Evolutionary conservation across 2,888 invertebrate species (phyloP).

Genomic region (Clistopyga incitator): DNA sequence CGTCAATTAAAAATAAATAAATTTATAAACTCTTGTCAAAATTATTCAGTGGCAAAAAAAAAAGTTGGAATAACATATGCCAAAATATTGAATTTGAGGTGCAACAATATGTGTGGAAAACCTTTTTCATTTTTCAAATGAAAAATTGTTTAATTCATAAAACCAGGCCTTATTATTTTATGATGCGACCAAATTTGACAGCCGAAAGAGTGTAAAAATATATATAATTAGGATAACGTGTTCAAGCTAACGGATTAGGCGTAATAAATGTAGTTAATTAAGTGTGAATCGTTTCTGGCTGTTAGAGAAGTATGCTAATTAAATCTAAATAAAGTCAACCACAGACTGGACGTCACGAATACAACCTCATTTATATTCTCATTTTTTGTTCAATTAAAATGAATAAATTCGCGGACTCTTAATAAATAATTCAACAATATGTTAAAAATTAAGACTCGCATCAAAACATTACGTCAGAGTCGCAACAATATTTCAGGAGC

Average conservation of each 20-base stretch:
- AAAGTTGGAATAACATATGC: neutral
- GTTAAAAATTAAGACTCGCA: no score
- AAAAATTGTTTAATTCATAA: neutral
- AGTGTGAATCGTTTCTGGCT: neutral
- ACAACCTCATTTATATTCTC: neutral
- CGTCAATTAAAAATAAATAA: slow-evolving; percentile 4
- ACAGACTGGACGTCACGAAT: neutral
- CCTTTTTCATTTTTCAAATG: no score
- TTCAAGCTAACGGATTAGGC: neutral
- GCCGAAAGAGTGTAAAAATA: neutral
- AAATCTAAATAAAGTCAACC: neutral
- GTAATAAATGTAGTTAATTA: neutral
- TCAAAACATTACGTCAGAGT: neutral
- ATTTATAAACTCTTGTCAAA: neutral
- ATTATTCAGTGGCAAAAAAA: neutral
- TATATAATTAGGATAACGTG: neutral
- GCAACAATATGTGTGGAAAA: neutral
- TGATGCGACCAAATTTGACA: neutral
- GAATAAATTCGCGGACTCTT: neutral
- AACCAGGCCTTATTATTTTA: neutral
- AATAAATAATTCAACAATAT: neutral
- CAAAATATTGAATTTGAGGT: neutral
- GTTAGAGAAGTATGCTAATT: neutral
- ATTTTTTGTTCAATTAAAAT: neutral
- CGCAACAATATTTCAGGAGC: neutral